A percentile compares a stretch with the other conserved stretches of the same genome.
Evolutionary conservation across 1,140 invertebrate species (phyloP).

Genomic region (Drosophila jambulina): DNA sequence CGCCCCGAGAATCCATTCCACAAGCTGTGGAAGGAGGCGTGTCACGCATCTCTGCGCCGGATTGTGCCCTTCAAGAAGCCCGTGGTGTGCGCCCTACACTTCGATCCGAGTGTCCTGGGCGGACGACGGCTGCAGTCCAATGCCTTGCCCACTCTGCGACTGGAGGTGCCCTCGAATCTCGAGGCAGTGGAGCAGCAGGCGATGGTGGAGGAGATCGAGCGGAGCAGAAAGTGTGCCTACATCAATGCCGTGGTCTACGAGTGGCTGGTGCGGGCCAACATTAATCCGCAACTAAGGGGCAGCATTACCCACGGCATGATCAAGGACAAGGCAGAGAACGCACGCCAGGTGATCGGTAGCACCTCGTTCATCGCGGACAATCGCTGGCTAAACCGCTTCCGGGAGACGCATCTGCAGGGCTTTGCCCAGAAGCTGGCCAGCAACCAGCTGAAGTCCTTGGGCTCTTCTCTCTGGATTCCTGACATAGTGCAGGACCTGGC

Average conservation of each 20-base stretch:
- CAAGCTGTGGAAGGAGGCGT: conserved; percentile 79
- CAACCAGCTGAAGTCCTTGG: conserved; percentile 76
- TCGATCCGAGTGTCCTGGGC: conserved; percentile 74
- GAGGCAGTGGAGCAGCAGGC: conserved; percentile 78
- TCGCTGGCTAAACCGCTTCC: conserved; percentile 81
- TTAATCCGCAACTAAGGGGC: conserved; percentile 78
- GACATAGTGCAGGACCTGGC: conserved; percentile 79
- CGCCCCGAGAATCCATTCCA: conserved; percentile 78
- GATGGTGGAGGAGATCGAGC: conserved; percentile 80
- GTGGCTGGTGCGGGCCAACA: conserved; percentile 78
- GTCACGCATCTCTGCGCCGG: conserved; percentile 74
- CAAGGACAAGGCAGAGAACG: conserved; percentile 79
- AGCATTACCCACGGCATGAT: conserved; percentile 84
- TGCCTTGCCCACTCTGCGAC: conserved; percentile 67
- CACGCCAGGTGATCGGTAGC: conserved; percentile 73
- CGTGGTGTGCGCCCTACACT: conserved; percentile 77
- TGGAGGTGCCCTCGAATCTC: conserved; percentile 78
- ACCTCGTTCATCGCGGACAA: conserved; percentile 77
- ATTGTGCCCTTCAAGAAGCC: conserved; percentile 81
- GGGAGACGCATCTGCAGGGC: conserved; percentile 77
- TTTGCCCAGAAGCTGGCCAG: conserved; percentile 78
- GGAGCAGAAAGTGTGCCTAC: conserved; percentile 75
- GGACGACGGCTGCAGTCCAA: conserved; percentile 71
- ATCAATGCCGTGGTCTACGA: conserved; percentile 84
- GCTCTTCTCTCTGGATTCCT: conserved; percentile 75